phyloP scores from a whole-genome alignment of 2,888 invertebrate genomes.

The Troilus luridus region DNA sequence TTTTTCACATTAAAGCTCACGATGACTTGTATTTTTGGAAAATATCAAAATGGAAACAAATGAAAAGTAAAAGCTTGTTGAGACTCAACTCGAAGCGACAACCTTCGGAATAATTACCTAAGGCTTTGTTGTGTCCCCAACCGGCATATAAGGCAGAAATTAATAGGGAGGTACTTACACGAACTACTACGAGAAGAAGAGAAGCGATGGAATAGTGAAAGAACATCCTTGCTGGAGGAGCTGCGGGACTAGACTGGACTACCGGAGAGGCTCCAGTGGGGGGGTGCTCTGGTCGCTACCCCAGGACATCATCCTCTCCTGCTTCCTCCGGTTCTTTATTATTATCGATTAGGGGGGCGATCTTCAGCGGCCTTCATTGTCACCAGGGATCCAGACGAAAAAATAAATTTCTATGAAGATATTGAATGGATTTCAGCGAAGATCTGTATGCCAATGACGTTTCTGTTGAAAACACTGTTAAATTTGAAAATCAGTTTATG shows the following conservation, averaged over 20 bases:
- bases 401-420: background rate
- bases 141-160: background rate
- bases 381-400: background rate
- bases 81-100: no score
- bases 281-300: background rate
- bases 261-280: constrained; percentile 25
- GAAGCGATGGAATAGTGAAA: constrained; percentile 40
- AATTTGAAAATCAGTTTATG: no score
- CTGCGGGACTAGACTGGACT: constrained; percentile 43
- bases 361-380: background rate
- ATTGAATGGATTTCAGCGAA: background rate
- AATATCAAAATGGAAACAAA: no score
- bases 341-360: constrained; percentile 6
- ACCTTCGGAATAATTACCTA: no score
- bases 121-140: background rate
- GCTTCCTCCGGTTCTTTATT: background rate
- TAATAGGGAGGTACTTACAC: constrained; percentile 26
- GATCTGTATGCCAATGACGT: no score
- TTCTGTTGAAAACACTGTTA: no score
- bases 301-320: background rate
- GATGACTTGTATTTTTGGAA: no score
- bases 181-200: constrained; percentile 49
- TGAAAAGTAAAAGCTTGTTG: no score
- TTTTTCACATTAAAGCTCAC: no score
- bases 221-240: constrained; percentile 45